Base-by-base conservation (phyloP, 2,113 vertebrate species). In the Chamaetylas fuelleborni region DNA sequence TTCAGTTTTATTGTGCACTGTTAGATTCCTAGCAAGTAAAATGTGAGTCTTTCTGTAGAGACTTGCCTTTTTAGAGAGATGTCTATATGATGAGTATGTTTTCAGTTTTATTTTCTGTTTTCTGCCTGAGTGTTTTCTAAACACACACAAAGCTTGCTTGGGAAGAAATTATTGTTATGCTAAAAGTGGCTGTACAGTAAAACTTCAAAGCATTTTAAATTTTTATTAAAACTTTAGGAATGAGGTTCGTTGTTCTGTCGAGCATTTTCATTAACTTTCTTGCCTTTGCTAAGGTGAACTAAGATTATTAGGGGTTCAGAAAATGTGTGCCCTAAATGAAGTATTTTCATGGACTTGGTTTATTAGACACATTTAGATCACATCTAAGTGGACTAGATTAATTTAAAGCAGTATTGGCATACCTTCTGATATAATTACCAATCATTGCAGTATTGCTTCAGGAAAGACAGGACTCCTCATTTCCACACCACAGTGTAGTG, bases 261-360 rank as follows among this genome's bases (percentile, higher is more conserved):
- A 62, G 7, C 3, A 50, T 48, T 88, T 86, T 61, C 33, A 33
- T 61, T 19, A 42, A 29, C 3, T 77, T 86, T 77, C n/a, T 82
- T 65, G 15, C 12, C 19, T 70, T 86, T 70, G 7, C 19, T 50
- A 42, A 66, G 42, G 18, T 73, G 42, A 81, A 45, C 7, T 28
- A 40, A 45, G 42, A 42, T 25, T 76, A 5, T 45, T 66, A 24
- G 40, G 3, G 4, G 4, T 86, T 95, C 56, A 78, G 64, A 84
- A 81, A 78, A 34, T 1, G 0, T 0, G 1, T 14, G 2, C 1
- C 26, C 10, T 54, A 31, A 36, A 74, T 6, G 6, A 80, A 77
- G n/a, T 24, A 19, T n/a, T 33, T 7, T 42, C 28, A 43, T 1
- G 5, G 42, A 48, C 18, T 81, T 81, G 36, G 43, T 19, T 85